Evolutionary conservation across 2,888 invertebrate species (phyloP), one percentile per base, ranked within the genome.

Genomic region (Venusia cambrica): DNA sequence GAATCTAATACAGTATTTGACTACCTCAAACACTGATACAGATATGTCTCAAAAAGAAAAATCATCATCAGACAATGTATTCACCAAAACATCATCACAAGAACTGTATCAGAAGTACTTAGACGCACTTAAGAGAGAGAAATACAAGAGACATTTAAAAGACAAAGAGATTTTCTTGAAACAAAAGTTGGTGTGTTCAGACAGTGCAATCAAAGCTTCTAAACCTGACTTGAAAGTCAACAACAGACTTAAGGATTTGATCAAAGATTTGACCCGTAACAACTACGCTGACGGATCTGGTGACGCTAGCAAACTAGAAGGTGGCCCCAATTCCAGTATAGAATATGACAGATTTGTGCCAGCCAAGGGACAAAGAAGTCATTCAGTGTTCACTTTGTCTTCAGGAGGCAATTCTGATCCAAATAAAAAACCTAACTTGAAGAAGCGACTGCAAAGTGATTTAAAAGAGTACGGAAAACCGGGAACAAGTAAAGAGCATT

Each of bases 201-300:
- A 80, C 28, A 54, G 58, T 38, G 66, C 57, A 10, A 51, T 73
- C n/a, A 73, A 65, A 36, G 45, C 56, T 8, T 54, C 65, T 8
- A 52, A 56, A 16, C 38, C 60, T 12, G 65, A 72, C 16, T 19
- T 45, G 4, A 73, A 69, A 45, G 46, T 62, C 5, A 68, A 61
- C 39, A 69, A 52, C 30, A 71, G 62, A 54, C 51, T 85, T 6
- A 75, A 79, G 45, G 70, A 80, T 36, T 56, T 87, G 20, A 71
- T 85, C 41, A 79, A 81, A 52, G 87, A 87, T 52, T 66, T 87
- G 30, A 73, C 78, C n/a, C 65, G 74, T 45, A 85, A 85, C 43
- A 81, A 84, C 36, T 78, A 80, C 51, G 73, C 78, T 33, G 78
- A 84, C 54, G 84, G 85, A 7, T 85, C 85, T 3, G 87, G 87